phyloP scores from a whole-genome alignment of 92 coral and sea anemone genomes.

The Epizoanthus illoricatus region DNA sequence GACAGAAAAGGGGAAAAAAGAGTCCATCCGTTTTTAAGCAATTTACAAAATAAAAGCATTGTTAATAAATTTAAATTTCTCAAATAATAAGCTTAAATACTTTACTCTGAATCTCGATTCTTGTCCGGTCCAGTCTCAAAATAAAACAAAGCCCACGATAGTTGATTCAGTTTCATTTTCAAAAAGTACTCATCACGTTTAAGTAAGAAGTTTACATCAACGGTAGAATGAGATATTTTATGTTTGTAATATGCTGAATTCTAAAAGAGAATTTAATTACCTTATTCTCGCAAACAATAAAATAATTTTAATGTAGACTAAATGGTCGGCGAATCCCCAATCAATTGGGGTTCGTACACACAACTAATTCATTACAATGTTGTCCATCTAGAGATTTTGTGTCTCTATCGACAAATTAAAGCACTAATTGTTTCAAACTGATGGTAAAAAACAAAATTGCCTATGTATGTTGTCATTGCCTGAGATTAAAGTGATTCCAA shows the following conservation, averaged over 20 bases:
- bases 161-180: not conserved
- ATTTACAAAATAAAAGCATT: no score
- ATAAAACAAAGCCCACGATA: not conserved
- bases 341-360: not conserved
- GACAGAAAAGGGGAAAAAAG: not conserved
- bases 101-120: not conserved
- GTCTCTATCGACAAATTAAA: not conserved
- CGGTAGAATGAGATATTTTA: not conserved
- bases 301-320: not conserved
- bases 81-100: not conserved
- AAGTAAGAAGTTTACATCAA: not conserved
- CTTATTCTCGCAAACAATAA: constrained; percentile 2
- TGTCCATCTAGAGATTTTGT: not conserved
- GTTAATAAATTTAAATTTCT: not conserved
- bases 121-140: not conserved
- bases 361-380: not conserved
- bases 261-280: not conserved
- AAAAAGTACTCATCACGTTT: not conserved
- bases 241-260: not conserved
- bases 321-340: not conserved
- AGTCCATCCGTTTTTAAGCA: no score
- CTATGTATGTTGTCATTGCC: not conserved
- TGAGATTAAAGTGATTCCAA: not conserved
- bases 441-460: not conserved
- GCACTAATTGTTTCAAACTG: not conserved